Evolutionary conservation across 2,113 vertebrate genomes (phyloP).

Genomic region (Vicugna pacos): DNA sequence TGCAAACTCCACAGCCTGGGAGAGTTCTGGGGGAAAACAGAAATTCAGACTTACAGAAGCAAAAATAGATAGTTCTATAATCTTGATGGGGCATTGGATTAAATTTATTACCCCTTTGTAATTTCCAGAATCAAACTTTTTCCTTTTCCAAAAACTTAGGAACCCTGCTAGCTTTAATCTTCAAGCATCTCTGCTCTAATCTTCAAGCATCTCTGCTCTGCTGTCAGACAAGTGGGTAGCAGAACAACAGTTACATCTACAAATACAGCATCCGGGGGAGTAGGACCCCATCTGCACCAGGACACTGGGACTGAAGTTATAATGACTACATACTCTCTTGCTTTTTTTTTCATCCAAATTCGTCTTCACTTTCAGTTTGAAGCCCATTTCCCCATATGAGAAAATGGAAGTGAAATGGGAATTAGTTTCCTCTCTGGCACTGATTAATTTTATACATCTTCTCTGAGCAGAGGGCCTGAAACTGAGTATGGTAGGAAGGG

Average conservation of each 20-base stretch:
- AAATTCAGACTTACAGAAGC: background rate
- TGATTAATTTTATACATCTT: constrained; percentile 2
- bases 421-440: background rate
- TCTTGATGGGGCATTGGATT: background rate
- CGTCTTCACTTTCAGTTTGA: background rate
- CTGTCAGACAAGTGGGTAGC: background rate
- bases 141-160: background rate
- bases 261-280: background rate
- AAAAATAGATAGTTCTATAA: background rate
- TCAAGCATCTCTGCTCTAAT: background rate
- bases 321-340: background rate
- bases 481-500: background rate
- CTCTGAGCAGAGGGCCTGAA: background rate
- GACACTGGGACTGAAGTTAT: background rate
- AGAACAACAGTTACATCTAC: background rate
- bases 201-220: background rate
- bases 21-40: background rate
- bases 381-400: background rate
- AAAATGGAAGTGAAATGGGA: constrained; percentile 24
- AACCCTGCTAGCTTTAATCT: background rate
- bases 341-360: background rate
- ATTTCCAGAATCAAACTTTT: background rate
- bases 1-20: background rate
- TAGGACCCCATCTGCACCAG: background rate
- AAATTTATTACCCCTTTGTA: background rate